Evolutionary conservation across 2,888 invertebrate species (phyloP).

Genomic region (Exephanes ischioxanthus): DNA sequence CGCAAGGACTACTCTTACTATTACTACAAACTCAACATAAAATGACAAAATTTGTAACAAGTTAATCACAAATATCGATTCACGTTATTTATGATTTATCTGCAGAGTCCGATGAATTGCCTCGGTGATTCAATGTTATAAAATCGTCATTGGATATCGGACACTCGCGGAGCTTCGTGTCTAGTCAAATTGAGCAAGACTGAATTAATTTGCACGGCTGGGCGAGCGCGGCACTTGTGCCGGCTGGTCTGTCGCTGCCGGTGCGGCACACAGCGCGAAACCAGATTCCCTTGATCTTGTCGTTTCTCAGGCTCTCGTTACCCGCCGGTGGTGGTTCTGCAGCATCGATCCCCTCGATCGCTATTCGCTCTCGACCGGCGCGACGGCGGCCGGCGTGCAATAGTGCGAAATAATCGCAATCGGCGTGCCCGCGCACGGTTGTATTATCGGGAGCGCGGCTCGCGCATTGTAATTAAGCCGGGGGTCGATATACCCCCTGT

Average conservation of each 20-base stretch:
- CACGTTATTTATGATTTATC: neutral
- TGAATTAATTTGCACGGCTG: conserved; percentile 67
- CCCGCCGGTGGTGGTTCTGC: neutral
- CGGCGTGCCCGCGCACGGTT: conserved; percentile 39
- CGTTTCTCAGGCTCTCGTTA: conserved; percentile 64
- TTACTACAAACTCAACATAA: neutral
- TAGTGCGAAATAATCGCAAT: conserved; percentile 53
- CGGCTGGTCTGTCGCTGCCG: conserved; percentile 52
- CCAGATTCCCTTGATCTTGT: conserved; percentile 82
- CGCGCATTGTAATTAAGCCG: conserved; percentile 59
- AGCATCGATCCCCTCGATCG: conserved; percentile 41
- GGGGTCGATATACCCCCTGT: conserved; percentile 42
- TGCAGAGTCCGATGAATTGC: neutral
- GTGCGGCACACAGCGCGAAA: conserved; percentile 65
- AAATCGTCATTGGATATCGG: conserved; percentile 45
- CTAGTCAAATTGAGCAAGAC: conserved; percentile 64
- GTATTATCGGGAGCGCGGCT: conserved; percentile 41
- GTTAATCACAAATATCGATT: neutral
- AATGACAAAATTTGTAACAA: neutral
- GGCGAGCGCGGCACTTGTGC: conserved; percentile 64
- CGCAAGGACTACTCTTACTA: too few species aligned
- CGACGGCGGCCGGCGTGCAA: neutral
- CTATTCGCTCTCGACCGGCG: conserved; percentile 15
- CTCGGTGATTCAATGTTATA: neutral
- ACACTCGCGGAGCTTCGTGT: conserved; percentile 21